Evolutionary conservation across 92 coral and sea anemone species (phyloP), one percentile per base, ranked within the genome.

Genomic region (Meandrina meandrites): DNA sequence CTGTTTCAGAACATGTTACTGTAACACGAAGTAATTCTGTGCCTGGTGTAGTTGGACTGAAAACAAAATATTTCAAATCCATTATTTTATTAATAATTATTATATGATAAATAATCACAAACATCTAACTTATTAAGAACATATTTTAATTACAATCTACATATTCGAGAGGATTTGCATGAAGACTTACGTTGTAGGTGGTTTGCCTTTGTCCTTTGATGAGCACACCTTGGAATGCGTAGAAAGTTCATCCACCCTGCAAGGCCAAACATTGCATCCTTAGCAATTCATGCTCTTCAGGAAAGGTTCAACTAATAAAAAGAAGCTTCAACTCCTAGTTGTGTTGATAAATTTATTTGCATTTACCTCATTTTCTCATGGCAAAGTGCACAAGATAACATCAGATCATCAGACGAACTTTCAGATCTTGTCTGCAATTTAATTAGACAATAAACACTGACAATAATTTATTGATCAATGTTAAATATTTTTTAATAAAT

Each of bases 1-100:
- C 99, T 74, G 97, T 91, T 73, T 96, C 99, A 17, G 99, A 96
- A 85, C 96, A 92, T 48, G 99, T 96, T n/a, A 96, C 99, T 34
- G 92, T 93, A 35, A 96, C 99, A 73, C 94, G 94, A 3, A 94
- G 90, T 86, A 94, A 83, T 53, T 94, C 98, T 32, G 90, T 76
- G 17, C 92, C 79, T 58, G 98, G 97, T 36, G 93, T 92, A 67
- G 92, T 92, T 57, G 98, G 96, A 79, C 99, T 96, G 86, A 18
- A 79, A 82, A 36, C 8, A 76, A 81, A 64, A 74, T 70, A 31
- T 19, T 68, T 18, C 40, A 10, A 12, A 24, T 35, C 28, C 27
- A 32, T 4, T 72, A 15, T 3, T 72, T n/a, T 40, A 76, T n/a
- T n/a, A n/a, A n/a, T n/a, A n/a, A n/a, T n/a, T 69, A 32, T 13